These are phyloP conservation scores for Idris sp. DNA, from an alignment of 1,140 invertebrate genomes.

Conservation along the genomic window DNA sequence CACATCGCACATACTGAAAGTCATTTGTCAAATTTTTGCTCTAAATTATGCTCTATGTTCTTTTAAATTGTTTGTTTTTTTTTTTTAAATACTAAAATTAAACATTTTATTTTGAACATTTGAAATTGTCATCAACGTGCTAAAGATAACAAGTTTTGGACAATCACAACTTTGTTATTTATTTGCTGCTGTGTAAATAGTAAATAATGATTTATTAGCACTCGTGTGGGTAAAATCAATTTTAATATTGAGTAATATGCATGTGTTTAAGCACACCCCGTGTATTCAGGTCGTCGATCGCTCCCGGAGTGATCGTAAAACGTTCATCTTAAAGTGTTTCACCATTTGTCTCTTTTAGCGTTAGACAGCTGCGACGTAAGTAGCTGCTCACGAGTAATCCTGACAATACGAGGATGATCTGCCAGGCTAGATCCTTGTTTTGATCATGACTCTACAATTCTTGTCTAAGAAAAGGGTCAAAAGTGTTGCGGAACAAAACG, in stretches of 20 bases:
- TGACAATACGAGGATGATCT: slow-evolving; percentile 38
- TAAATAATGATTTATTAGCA: slow-evolving; percentile 15
- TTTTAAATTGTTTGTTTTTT: too few species aligned
- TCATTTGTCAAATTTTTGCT: too few species aligned
- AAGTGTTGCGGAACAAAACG: slow-evolving; percentile 26
- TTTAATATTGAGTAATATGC: slow-evolving; percentile 21
- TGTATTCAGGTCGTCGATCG: slow-evolving; percentile 47
- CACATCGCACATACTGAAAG: too few species aligned
- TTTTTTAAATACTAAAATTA: too few species aligned
- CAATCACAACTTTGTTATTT: too few species aligned
- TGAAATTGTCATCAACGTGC: too few species aligned
- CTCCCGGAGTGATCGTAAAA: slow-evolving; percentile 52
- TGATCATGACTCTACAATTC: slow-evolving; percentile 31
- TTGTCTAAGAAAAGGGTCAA: slow-evolving; percentile 34
- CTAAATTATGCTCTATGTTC: too few species aligned
- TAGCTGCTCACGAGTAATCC: slow-evolving; percentile 42
- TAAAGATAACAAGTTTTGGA: too few species aligned
- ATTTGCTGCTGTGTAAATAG: neutral
- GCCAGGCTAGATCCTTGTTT: slow-evolving; percentile 12
- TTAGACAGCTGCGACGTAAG: slow-evolving; percentile 39
- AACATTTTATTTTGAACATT: too few species aligned
- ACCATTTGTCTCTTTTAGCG: slow-evolving; percentile 51
- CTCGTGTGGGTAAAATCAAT: slow-evolving; percentile 19
- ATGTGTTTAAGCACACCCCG: slow-evolving; percentile 7
- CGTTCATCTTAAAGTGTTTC: slow-evolving; percentile 42